Base-by-base conservation (phyloP, 2,888 invertebrate genomes). In the Ophion obscuratus region DNA sequence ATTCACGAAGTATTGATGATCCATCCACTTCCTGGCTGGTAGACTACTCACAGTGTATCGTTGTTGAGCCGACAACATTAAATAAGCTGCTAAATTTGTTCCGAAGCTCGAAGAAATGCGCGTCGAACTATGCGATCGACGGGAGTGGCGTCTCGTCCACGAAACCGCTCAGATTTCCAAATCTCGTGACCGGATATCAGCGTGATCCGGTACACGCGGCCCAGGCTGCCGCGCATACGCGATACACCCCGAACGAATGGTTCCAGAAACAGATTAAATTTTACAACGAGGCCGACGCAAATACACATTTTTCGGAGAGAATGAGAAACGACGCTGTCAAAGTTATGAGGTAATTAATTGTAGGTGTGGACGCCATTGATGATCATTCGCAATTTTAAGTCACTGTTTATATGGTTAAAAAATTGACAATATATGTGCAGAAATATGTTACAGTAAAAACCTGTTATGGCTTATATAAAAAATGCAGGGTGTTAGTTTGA, bases 231-330 rank as follows among this genome's bases (percentile, higher is more conserved):
- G 95, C 98, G 53, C 98, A 98, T 94, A 98, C 98, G 0, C 95
- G 98, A 86, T 99, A 97, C 95, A 98, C 99, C 0, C 98, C 98
- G 80, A 96, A 97, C 89, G 98, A 99, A 95, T 99, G 99, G 99
- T 93, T 94, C 94, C 92, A 95, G 92, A 96, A 96, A 86, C 97
- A 97, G 94, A 97, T 97, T 92, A 98, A 97, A 93, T 96, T 97
- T 92, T 98, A 97, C 93, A 97, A 97, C 91, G 97, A 98, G 92
- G 97, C 98, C 0, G 98, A 98, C 92, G 96, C 97, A n/a, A 98
- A 98, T 92, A 96, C 98, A 93, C 97, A 96, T 91, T 96, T 96
- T 89, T 97, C 98, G 0, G 98, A 98, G 93, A 95, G 97, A 53
- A 95, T 97, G 77, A 95, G 98, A 83, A 96, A 96, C 86, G 98